Evolutionary conservation across 2,888 invertebrate species (phyloP), one percentile per base, ranked within the genome.

Genomic region (Ferdinandea cuprea): DNA sequence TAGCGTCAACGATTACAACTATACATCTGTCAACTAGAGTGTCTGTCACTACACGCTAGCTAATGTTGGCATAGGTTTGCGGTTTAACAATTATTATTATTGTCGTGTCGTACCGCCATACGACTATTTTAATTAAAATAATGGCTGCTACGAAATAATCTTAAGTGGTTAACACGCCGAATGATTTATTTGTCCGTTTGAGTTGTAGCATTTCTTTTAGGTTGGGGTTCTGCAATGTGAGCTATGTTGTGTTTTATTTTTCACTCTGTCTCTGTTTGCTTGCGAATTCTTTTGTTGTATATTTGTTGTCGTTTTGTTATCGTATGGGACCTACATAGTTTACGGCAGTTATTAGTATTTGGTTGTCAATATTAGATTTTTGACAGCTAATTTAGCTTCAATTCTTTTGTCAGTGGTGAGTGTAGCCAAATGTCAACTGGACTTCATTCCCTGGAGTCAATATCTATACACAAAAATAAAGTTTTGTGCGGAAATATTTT

Each of bases 101-200:
- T 61, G 52, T 61, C 48, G 56, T 37, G 56, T 28, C 42, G 48
- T 56, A 48, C 25, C 30, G 46, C 66, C 74, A 61, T 74, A 69
- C 61, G 69, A 32, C 50, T 8, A 56, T 61, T 73, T 74, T 56
- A 68, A 79, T 79, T 59, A 56, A 42, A 66, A 52, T 50, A 35
- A 58, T 72, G 19, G 8, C 25, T 30, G 40, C 35, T 28, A 4
- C 9, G 9, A 28, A 54, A 19, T 61, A 15, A 66, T 66, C 32
- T 61, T 42, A 56, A 74, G 30, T 69, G 56, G 46, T 32, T 66
- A 44, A 32, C 25, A 56, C 13, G 35, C 40, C 17, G 56, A 68
- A 56, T 68, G 79, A 69, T 80, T 80, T 56, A 61, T 68, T 61
- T 44, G 48, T 6, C 35, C 54, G 40, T 68, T 61, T 52, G n/a